Base-by-base conservation (phyloP, 2,888 invertebrate genomes). In the Diarsia dahlii region DNA sequence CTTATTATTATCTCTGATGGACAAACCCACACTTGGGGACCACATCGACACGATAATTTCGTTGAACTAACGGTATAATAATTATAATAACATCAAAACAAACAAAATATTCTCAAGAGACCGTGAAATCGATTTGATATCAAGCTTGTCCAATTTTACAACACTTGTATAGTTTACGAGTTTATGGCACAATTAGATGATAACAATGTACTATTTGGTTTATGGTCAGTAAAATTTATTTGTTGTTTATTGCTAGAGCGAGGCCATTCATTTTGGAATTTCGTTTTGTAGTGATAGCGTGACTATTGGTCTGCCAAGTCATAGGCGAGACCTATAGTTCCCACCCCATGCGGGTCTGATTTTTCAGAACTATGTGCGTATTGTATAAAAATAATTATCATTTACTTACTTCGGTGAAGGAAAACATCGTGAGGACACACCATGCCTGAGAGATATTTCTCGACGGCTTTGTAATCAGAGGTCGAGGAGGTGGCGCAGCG, bases 61-160 rank as follows among this genome's bases (percentile, higher is more conserved):
- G 2, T 58, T 23, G 4, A 50, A 52, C 46, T 52, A 80, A 65
- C 65, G 39, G 58, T 48, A 80, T 12, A 39, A 18, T 60, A 52
- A 69, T 74, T 75, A 65, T 60, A 64, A 46, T 45, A 54, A 23
- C 46, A 60, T 18, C 10, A 46, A 65, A 23, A 52, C 62, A 52
- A 72, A 39, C 1, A 28, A 56, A 73, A 76, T 1, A 23, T 50
- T 23, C n/a, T 1, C 39, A 54, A 2, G 39, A 58, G 54, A 60
- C 63, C 83, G 28, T 83, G 68, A 72, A 82, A 81, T 83, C 54
- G 20, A 83, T 83, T 80, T 39, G 20, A 34, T 78, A 78, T 58
- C 67, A 45, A 45, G 68, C 71, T 50, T 78, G 54, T 64, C 52
- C 28, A 81, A 76, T 68, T 79, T 63, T 46, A 64, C 52, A 81